These are phyloP conservation scores for Brienomyrus brachyistius DNA, from an alignment of 2,113 vertebrate genomes.

Conservation along the genomic window DNA sequence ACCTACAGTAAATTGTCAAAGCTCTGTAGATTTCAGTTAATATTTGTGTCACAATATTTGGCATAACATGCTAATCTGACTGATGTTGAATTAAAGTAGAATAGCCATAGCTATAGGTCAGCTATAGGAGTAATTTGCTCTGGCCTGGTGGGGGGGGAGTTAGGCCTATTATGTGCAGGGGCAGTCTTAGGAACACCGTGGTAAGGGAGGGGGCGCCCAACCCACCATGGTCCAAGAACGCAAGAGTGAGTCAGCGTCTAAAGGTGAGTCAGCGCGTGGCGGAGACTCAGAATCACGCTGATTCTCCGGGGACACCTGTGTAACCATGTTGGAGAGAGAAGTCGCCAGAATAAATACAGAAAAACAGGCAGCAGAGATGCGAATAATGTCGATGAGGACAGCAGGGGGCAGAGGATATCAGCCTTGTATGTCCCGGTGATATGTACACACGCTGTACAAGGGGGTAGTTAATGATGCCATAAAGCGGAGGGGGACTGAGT, in stretches of 20 bases:
- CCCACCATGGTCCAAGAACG: background rate
- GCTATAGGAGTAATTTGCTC: background rate
- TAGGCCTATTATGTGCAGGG: background rate
- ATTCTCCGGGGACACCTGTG: background rate
- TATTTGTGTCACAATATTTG: background rate
- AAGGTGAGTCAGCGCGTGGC: background rate
- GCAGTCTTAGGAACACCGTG: background rate
- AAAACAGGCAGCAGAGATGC: background rate
- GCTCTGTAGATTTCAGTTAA: background rate
- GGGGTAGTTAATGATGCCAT: background rate
- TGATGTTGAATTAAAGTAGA: background rate
- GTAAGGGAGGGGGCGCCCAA: background rate
- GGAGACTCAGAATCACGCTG: background rate
- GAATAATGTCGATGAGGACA: background rate
- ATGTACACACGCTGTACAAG: background rate
- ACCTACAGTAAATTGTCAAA: background rate
- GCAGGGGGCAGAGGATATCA: background rate
- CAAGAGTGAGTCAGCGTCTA: background rate
- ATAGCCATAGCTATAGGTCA: background rate
- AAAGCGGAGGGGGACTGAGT: background rate
- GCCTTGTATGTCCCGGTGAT: background rate
- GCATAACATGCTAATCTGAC: background rate
- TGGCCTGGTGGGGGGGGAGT: background rate
- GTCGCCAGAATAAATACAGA: background rate
- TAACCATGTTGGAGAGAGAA: background rate